Evolutionary conservation across 2,888 invertebrate species (phyloP).

Genomic region (Hecatera dysodea): DNA sequence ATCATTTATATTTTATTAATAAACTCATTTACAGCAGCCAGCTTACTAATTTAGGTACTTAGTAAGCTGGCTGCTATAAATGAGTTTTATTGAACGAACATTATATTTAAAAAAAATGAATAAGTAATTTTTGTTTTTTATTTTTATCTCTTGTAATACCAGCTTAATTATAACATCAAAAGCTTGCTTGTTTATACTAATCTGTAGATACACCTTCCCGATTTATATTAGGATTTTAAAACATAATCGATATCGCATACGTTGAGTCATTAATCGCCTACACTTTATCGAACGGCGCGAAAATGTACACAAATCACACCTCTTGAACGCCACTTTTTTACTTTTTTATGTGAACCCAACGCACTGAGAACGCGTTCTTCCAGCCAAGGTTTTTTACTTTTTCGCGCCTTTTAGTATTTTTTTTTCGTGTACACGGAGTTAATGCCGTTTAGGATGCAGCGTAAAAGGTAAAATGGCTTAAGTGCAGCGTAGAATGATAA

Average conservation of each 20-base stretch:
- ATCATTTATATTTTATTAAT: slow-evolving; percentile 5
- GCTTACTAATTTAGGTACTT: too few species aligned
- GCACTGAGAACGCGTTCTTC: slow-evolving; percentile 81
- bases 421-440: slow-evolving; percentile 70
- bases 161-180: slow-evolving; percentile 39
- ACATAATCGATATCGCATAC: slow-evolving; percentile 80
- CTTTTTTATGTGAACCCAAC: slow-evolving; percentile 72
- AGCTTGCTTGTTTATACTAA: slow-evolving; percentile 34
- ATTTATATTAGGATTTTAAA: slow-evolving; percentile 68
- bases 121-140: background rate
- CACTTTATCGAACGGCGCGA: slow-evolving; percentile 84
- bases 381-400: slow-evolving; percentile 71
- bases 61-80: too few species aligned
- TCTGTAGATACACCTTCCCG: slow-evolving; percentile 29
- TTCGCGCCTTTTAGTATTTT: slow-evolving; percentile 73
- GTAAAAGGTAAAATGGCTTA: slow-evolving; percentile 44
- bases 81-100: too few species aligned
- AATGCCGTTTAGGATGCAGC: slow-evolving; percentile 70
- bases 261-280: slow-evolving; percentile 81
- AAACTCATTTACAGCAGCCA: slow-evolving; percentile 7
- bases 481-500: slow-evolving; percentile 19
- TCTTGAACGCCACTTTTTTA: slow-evolving; percentile 76
- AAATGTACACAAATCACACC: slow-evolving; percentile 89
- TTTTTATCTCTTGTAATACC: background rate
- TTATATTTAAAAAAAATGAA: background rate